Evolutionary conservation across 1,140 invertebrate genomes (phyloP), one percentile per base, ranked within the genome.

Genomic region (Sitobion miscanthi): DNA sequence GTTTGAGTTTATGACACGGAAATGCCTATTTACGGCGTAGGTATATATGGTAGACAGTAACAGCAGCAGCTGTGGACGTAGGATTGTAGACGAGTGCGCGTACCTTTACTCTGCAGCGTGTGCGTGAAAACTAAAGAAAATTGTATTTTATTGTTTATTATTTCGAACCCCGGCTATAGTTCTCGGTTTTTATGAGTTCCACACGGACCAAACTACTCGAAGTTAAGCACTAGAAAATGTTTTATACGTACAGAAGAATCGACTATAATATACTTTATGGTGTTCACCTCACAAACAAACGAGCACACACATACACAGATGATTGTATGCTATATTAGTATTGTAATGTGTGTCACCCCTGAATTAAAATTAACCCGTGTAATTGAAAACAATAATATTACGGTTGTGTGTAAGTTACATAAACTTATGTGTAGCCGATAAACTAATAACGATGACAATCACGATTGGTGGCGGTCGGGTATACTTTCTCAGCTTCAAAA

Each of bases 111-210:
- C 11, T 3, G n/a, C 11, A 42, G 42, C 42, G n/a, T 38, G 86
- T 54, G 47, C 35, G 86, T 88, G 49, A 38, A 21, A 35, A 25
- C n/a, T 23, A 54, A 23, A 54, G 20, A 89, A 89, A 89, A 89
- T 89, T 54, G 87, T 89, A 89, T 89, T 89, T 89, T 88, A 49
- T 52, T 88, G 47, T 88, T 88, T 89, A 89, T 89, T 89, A 89
- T 89, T 57, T 42, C 49, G 1, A 89, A 52, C 35, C 35, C 23
- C 88, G n/a, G 87, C 52, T 52, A 42, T 42, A 38, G 49, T 57
- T 89, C 35, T 89, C 4, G 35, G 88, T 89, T 89, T 89, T 89
- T 57, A 89, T 21, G 88, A 89, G 52, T 57, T 89, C 52, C 88
- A 25, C 9, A 14, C 20, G 23, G 88, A 57, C 88, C 8, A 89